Evolutionary conservation across 2,888 invertebrate species (phyloP).

Genomic region (Lepidonotus clava): DNA sequence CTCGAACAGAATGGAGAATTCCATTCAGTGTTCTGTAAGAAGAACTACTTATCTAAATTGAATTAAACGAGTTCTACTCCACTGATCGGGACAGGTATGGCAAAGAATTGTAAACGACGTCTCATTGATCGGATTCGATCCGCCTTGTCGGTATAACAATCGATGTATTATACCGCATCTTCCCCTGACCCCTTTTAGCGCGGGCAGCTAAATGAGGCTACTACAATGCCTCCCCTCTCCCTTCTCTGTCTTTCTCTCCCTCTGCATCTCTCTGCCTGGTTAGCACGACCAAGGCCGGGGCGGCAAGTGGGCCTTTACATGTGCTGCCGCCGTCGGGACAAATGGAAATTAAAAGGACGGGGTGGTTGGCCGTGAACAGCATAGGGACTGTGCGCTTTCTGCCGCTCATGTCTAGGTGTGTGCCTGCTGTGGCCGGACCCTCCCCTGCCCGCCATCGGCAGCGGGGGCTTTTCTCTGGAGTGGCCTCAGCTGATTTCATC

Average conservation of each 20-base stretch:
- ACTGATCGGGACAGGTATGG: background rate
- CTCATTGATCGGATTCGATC: background rate
- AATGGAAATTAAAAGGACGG: background rate
- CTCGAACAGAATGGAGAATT: background rate
- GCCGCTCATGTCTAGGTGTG: no score
- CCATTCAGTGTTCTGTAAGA: background rate
- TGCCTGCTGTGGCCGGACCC: no score
- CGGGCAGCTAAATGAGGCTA: background rate
- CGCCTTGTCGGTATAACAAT: background rate
- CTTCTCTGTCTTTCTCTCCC: background rate
- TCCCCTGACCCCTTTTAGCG: background rate
- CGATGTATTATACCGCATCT: background rate
- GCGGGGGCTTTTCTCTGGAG: background rate
- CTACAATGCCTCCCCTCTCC: background rate
- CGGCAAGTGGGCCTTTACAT: background rate
- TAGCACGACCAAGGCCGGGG: background rate
- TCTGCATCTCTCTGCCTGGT: background rate
- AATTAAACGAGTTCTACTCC: conserved; percentile 10
- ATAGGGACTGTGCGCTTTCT: no score
- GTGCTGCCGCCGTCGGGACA: background rate
- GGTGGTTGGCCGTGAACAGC: background rate
- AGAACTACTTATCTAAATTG: background rate
- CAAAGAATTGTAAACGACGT: background rate
- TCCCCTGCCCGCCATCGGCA: no score
- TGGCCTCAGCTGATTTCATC: background rate